These are phyloP conservation scores for Pangasius djambal DNA, from an alignment of 2,797 vertebrate species.

Conservation along the genomic window DNA sequence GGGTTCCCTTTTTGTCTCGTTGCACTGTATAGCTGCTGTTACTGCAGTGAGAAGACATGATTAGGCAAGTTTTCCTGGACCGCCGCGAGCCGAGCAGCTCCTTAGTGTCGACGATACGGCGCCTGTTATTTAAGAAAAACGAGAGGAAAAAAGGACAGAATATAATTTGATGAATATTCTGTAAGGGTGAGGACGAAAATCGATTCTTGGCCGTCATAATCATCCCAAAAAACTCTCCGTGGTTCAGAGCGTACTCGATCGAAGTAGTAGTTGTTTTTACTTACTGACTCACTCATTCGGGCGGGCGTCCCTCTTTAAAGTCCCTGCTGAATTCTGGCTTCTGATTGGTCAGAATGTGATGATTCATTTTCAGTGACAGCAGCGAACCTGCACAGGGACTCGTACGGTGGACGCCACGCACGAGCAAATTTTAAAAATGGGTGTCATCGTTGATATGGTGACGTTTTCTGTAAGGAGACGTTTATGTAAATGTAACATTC, in stretches of 20 bases:
- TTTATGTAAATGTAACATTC: background rate
- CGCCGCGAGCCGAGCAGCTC: background rate
- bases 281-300: background rate
- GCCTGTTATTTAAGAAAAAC: background rate
- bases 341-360: background rate
- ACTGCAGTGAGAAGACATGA: background rate
- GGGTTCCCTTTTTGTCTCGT: background rate
- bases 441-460: too few species aligned
- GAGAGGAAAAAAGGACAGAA: background rate
- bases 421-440: too few species aligned
- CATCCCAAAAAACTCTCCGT: background rate
- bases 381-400: background rate
- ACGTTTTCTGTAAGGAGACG: too few species aligned
- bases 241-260: background rate
- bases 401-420: too few species aligned
- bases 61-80: background rate
- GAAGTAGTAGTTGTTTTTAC: background rate
- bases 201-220: background rate
- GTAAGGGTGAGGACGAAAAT: background rate
- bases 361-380: background rate
- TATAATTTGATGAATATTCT: background rate
- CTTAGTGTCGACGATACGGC: rapidly evolving
- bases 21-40: background rate
- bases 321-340: background rate
- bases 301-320: background rate